Percentiles rank a stretch among this genome's conserved stretches.
Evolutionary conservation across 2,113 vertebrate species (phyloP).

Genomic region (Toxotes jaculatrix): DNA sequence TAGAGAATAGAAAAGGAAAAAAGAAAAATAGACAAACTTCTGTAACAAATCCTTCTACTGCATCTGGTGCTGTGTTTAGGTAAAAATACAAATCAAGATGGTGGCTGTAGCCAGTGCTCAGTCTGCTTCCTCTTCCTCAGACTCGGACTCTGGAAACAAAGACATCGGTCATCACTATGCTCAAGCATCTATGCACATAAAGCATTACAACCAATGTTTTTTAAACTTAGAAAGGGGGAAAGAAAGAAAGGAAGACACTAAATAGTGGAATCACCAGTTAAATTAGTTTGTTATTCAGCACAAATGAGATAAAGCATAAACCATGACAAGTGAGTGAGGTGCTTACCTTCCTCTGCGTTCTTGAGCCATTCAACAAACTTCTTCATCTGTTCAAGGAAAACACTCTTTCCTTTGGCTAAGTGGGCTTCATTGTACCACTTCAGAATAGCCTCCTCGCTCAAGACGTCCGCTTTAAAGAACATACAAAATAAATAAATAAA

Average conservation of each 20-base stretch:
- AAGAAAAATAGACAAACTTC: slow-evolving; percentile 81
- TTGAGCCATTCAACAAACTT: slow-evolving; percentile 99
- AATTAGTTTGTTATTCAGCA: background rate
- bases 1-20: slow-evolving; percentile 87
- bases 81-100: slow-evolving; percentile 54
- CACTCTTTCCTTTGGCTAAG: slow-evolving; percentile 93
- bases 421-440: slow-evolving; percentile 97
- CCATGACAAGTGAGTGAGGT: too few relatives aligned
- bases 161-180: slow-evolving; percentile 1
- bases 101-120: slow-evolving; percentile 81
- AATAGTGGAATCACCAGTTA: background rate
- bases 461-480: slow-evolving; percentile 88
- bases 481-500: background rate
- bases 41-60: slow-evolving; percentile 82
- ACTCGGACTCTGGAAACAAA: slow-evolving; percentile 91
- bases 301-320: background rate
- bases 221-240: background rate
- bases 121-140: slow-evolving; percentile 95
- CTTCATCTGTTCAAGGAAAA: slow-evolving; percentile 99
- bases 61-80: slow-evolving; percentile 55
- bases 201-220: background rate
- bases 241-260: background rate
- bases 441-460: slow-evolving; percentile 95
- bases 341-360: slow-evolving; percentile 97
- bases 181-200: background rate